Evolutionary conservation across 2,113 vertebrate genomes (phyloP).

Genomic region (Cisticola juncidis): DNA sequence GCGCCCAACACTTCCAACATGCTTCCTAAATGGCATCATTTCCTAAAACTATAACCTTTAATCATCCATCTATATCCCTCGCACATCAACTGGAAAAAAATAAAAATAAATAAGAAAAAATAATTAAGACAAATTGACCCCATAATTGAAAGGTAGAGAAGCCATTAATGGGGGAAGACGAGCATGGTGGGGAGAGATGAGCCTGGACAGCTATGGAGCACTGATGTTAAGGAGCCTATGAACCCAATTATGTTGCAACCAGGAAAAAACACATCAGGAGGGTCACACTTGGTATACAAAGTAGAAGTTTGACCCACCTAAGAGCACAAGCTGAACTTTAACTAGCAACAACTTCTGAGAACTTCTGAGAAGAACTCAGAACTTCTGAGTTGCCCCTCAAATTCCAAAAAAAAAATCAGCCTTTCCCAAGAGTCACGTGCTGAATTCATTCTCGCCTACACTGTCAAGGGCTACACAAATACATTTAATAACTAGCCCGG

Average conservation of each 20-base stretch:
- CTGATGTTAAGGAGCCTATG: neutral
- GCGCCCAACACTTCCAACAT: constrained; percentile 2
- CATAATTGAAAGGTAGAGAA: neutral
- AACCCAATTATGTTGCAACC: neutral
- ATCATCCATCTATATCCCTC: neutral
- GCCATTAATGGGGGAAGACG: neutral
- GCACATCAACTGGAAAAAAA: neutral
- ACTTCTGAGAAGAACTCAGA: neutral
- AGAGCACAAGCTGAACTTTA: neutral
- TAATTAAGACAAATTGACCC: neutral
- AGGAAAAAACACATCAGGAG: neutral
- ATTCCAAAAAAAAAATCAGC: neutral
- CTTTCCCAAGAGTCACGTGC: neutral
- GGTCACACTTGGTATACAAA: neutral
- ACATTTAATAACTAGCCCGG: neutral
- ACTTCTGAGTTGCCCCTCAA: neutral
- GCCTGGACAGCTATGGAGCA: neutral
- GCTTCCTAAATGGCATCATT: constrained; percentile 51
- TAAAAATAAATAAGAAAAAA: neutral
- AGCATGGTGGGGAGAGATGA: neutral
- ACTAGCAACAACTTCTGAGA: neutral
- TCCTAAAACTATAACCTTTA: constrained; percentile 18
- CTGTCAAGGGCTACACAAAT: neutral
- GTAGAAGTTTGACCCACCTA: neutral
- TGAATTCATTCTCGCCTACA: neutral